These are phyloP conservation scores for Luperina nickerlii DNA, from an alignment of 2,888 invertebrate genomes.

Conservation along the genomic window DNA sequence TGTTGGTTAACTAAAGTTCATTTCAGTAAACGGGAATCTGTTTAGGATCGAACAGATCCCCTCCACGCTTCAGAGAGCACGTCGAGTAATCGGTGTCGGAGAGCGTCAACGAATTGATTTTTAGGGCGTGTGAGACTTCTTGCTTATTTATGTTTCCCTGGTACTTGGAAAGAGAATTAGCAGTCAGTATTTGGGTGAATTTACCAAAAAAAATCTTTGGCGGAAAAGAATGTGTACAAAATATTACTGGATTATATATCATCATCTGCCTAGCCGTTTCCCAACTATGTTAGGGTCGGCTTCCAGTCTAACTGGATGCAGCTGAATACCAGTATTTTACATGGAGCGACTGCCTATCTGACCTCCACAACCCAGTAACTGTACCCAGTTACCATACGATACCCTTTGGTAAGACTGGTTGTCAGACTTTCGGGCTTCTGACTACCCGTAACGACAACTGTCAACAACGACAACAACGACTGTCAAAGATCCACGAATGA, in stretches of 20 bases:
- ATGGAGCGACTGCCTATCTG: too few species aligned
- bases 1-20: conserved; percentile 35
- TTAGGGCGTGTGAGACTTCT: conserved; percentile 48
- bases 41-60: conserved; percentile 55
- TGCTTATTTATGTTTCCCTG: conserved; percentile 40
- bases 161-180: conserved; percentile 17
- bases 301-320: too few species aligned
- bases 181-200: background rate
- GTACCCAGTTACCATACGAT: too few species aligned
- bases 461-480: too few species aligned
- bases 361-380: too few species aligned
- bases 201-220: background rate
- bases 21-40: conserved; percentile 44
- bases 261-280: too few species aligned
- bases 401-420: too few species aligned
- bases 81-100: conserved; percentile 59
- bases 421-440: too few species aligned
- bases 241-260: background rate
- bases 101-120: conserved; percentile 63
- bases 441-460: too few species aligned
- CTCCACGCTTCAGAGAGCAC: conserved; percentile 38
- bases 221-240: background rate
- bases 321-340: too few species aligned
- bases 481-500: too few species aligned
- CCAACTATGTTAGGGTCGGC: too few species aligned